phyloP scores from a whole-genome alignment of 2,888 invertebrate genomes.

The Alsophila aescularia region DNA sequence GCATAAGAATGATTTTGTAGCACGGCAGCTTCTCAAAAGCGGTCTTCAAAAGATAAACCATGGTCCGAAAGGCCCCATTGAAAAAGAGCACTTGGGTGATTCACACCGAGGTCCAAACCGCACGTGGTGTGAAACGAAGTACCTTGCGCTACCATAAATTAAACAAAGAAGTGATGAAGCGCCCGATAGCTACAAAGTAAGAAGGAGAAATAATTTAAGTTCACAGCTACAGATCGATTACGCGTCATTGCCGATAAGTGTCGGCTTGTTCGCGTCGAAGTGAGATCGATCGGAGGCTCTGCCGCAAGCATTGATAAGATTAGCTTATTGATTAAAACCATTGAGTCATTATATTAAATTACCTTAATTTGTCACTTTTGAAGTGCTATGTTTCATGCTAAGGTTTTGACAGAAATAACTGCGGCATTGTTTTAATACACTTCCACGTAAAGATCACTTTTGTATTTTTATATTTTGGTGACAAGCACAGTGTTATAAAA shows the following conservation, averaged over 20 bases:
- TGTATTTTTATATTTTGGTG: too few species aligned
- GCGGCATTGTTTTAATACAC: too few species aligned
- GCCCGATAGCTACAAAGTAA: constrained; percentile 12
- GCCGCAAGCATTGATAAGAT: constrained; percentile 48
- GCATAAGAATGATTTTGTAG: background rate
- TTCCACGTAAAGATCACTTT: too few species aligned
- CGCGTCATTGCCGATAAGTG: constrained; percentile 46
- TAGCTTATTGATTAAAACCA: constrained; percentile 20
- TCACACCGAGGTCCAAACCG: too few species aligned
- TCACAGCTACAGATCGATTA: constrained; percentile 39
- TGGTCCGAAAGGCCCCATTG: too few species aligned
- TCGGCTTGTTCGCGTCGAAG: constrained; percentile 50
- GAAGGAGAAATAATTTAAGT: constrained; percentile 14
- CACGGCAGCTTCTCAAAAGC: background rate
- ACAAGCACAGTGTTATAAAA: too few species aligned
- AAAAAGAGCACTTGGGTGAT: too few species aligned
- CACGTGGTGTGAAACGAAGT: too few species aligned
- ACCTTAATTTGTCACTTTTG: constrained; percentile 10
- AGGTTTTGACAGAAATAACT: too few species aligned
- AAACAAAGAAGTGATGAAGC: constrained; percentile 10
- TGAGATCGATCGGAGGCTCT: constrained; percentile 53
- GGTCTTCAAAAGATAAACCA: background rate
- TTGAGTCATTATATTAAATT: constrained; percentile 21
- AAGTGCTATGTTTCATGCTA: too few species aligned
- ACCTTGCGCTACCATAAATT: constrained; percentile 2